A percentile compares a stretch with the other conserved stretches of the same genome.
phyloP scores from a whole-genome alignment of 2,797 vertebrate species.

The Poecile montanus region DNA sequence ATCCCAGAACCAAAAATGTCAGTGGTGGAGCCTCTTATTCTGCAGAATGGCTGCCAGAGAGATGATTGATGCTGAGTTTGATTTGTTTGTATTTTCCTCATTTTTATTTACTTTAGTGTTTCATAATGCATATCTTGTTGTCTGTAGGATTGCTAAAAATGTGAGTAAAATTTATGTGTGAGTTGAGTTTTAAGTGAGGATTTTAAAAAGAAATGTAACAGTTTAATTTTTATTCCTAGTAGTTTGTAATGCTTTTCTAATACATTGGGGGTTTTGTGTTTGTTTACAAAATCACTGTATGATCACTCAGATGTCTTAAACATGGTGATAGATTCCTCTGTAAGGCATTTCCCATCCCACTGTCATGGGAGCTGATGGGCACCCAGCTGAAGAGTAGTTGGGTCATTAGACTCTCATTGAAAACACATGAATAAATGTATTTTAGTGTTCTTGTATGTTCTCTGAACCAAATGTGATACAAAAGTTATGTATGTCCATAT shows the following conservation, averaged over 20 bases:
- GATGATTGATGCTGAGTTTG: neutral
- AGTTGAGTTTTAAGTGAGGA: neutral
- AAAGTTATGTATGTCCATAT: rapidly evolving
- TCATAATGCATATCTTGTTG: neutral
- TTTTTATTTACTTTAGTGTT: neutral
- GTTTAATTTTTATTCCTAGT: neutral
- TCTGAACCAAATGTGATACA: neutral
- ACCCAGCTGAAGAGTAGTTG: neutral
- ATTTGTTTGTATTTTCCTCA: neutral
- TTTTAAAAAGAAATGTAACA: neutral
- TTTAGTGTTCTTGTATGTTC: neutral
- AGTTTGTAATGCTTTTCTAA: neutral
- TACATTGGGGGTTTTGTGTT: neutral
- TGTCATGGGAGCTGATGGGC: neutral
- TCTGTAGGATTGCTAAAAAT: neutral
- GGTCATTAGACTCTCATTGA: neutral
- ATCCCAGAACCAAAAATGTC: neutral
- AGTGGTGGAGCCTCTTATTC: neutral
- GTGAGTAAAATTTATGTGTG: rapidly evolving
- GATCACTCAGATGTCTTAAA: neutral
- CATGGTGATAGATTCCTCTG: neutral
- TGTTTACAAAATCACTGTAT: neutral
- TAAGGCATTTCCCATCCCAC: neutral
- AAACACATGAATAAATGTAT: neutral
- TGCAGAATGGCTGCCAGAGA: neutral